Evolutionary conservation across 2,888 invertebrate genomes (phyloP).

Genomic region (Endotricha flammealis): DNA sequence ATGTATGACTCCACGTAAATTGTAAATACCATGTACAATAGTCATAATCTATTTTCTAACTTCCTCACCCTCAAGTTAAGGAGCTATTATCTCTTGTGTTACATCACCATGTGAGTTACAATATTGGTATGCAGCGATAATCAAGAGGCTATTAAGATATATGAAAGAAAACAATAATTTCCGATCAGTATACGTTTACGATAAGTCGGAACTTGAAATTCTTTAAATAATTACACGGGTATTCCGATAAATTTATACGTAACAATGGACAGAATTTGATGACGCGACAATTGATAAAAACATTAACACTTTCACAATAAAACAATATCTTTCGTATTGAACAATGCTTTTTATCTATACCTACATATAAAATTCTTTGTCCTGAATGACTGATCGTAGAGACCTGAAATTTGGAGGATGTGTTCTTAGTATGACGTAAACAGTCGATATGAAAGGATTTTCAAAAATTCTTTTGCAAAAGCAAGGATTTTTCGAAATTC

Average conservation of each 20-base stretch:
- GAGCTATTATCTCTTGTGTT: constrained; percentile 21
- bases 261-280: constrained; percentile 7
- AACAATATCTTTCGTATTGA: not conserved
- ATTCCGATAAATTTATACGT: constrained; percentile 30
- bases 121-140: constrained; percentile 45
- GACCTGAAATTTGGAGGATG: too few relatives aligned
- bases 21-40: too few relatives aligned
- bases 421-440: too few relatives aligned
- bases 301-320: constrained; percentile 3
- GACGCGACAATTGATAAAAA: constrained; percentile 4
- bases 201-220: constrained; percentile 30
- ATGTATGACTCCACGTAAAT: too few relatives aligned
- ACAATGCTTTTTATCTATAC: too few relatives aligned
- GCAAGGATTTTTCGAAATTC: too few relatives aligned
- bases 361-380: too few relatives aligned
- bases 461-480: too few relatives aligned
- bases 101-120: constrained; percentile 30
- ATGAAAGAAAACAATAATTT: constrained; percentile 38
- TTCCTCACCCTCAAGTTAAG: not conserved
- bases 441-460: too few relatives aligned
- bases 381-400: too few relatives aligned
- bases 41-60: too few relatives aligned
- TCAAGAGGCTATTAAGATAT: constrained; percentile 48
- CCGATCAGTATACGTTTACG: constrained; percentile 27
- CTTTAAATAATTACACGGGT: constrained; percentile 50